Evolutionary conservation across 2,113 vertebrate genomes (phyloP), one percentile per base, ranked within the genome.

Genomic region (Chascanopsetta lugubris): DNA sequence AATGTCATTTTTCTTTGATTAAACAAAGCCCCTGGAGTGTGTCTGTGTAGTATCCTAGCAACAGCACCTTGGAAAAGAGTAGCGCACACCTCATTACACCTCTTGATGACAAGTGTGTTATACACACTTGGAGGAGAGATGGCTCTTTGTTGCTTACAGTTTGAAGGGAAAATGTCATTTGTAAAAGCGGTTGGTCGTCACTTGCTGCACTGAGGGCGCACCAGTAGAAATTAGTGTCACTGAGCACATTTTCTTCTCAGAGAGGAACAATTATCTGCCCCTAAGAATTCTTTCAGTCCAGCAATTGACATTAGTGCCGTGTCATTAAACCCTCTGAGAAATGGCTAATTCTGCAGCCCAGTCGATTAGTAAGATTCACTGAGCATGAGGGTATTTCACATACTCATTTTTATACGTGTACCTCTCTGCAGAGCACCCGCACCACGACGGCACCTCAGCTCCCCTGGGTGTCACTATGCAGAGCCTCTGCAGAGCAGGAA

Each of bases 21-120:
- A 66, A 84, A 46, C 70, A 40, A 58, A 64, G 62, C 43, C 75
- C 76, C 61, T 6, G 11, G 50, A 71, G 45, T 36, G 4, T 54
- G 59, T 36, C 43, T 26, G 34, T 11, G 34, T 38, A 26, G 87
- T 89, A 83, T 85, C 83, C 78, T 87, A 85, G 85, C 85, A 88
- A 88, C 85, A 58, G 56, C 59, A 72, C 72, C 66, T 74, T 61
- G 51, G 43, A 59, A 24, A 72, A 64, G 49, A 10, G 65, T 25
- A 56, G 30, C n/a, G 36, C 71, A 70, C 43, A 75, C 55, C 73
- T 85, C 75, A 67, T 46, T 88, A 69, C 64, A 69, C 20, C 42
- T 79, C 38, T 77, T 80, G 40, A 81, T 86, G 79, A 64, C 77
- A 69, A 75, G 61, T 77, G 72, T 25, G 26, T 66, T 46, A 74